phyloP scores from a whole-genome alignment of 2,113 vertebrate genomes.

The Nerophis lumbriciformis region DNA sequence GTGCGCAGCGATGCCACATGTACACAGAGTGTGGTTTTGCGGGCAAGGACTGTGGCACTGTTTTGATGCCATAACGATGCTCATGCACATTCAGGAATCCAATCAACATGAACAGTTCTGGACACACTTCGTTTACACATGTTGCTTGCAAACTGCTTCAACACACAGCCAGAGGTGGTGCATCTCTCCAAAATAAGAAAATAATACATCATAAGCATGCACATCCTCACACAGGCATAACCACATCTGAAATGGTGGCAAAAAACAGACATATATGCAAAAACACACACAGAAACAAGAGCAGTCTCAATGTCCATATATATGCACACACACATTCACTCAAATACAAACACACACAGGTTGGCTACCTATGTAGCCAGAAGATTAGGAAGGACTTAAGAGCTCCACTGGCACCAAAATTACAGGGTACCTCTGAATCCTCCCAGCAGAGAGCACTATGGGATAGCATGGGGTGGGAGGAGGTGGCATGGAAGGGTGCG shows the following conservation, averaged over 20 bases:
- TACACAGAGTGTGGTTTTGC: too few relatives aligned
- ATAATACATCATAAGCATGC: background rate
- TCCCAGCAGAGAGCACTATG: slow-evolving; percentile 68
- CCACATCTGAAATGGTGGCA: slow-evolving; percentile 16
- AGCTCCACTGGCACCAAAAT: slow-evolving; percentile 63
- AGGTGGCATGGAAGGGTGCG: slow-evolving; percentile 21
- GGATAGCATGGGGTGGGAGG: slow-evolving; percentile 35
- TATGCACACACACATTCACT: background rate
- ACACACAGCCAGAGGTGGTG: slow-evolving; percentile 48
- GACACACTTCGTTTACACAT: slow-evolving; percentile 29
- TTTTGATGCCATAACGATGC: too few relatives aligned
- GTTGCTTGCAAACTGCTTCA: slow-evolving; percentile 52
- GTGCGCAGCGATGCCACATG: too few relatives aligned
- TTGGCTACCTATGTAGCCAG: slow-evolving; percentile 43
- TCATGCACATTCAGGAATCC: too few relatives aligned
- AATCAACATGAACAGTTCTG: too few relatives aligned
- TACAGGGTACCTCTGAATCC: slow-evolving; percentile 70
- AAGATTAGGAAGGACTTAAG: slow-evolving; percentile 65
- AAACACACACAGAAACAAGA: slow-evolving; percentile 20
- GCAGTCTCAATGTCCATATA: background rate
- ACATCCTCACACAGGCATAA: slow-evolving; percentile 16
- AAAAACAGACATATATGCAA: slow-evolving; percentile 31
- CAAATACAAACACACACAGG: slow-evolving; percentile 8
- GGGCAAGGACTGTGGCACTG: too few relatives aligned
- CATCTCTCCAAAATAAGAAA: background rate